These are phyloP conservation scores for Psittacara wagleri DNA, from an alignment of 2,113 vertebrate genomes.

Conservation along the genomic window DNA sequence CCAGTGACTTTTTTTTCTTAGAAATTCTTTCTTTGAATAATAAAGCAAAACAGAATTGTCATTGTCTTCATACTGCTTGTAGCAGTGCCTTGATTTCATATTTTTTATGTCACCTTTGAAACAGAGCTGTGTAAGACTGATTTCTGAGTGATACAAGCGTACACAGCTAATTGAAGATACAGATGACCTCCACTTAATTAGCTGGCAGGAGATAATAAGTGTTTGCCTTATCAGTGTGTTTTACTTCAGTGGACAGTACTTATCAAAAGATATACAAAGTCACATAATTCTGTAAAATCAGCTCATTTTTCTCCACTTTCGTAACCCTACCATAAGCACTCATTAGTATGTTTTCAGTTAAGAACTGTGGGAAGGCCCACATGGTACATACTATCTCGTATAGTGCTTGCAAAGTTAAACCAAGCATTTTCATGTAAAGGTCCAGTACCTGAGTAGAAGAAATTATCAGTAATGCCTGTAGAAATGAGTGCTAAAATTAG, in stretches of 20 bases:
- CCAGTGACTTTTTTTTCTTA: background rate
- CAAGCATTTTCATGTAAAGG: background rate
- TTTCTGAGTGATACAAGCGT: background rate
- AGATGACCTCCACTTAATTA: conserved; percentile 7
- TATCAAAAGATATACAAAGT: background rate
- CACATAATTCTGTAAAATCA: background rate
- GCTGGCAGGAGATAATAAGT: background rate
- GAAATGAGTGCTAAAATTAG: background rate
- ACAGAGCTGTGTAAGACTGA: background rate
- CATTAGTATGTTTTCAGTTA: background rate
- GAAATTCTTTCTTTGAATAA: conserved; percentile 8
- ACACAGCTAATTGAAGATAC: background rate
- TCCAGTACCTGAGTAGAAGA: background rate
- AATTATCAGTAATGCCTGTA: background rate
- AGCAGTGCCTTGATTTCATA: background rate
- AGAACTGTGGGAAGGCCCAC: background rate
- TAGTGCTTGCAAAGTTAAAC: background rate
- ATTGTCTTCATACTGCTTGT: background rate
- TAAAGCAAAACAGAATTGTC: background rate
- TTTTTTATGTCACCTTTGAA: background rate
- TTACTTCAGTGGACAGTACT: background rate
- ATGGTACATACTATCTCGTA: background rate
- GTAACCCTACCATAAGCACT: background rate
- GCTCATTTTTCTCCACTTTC: background rate
- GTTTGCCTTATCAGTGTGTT: background rate